These are phyloP conservation scores for Ciconia maguari DNA, from an alignment of 2,113 vertebrate species.

Conservation along the genomic window DNA sequence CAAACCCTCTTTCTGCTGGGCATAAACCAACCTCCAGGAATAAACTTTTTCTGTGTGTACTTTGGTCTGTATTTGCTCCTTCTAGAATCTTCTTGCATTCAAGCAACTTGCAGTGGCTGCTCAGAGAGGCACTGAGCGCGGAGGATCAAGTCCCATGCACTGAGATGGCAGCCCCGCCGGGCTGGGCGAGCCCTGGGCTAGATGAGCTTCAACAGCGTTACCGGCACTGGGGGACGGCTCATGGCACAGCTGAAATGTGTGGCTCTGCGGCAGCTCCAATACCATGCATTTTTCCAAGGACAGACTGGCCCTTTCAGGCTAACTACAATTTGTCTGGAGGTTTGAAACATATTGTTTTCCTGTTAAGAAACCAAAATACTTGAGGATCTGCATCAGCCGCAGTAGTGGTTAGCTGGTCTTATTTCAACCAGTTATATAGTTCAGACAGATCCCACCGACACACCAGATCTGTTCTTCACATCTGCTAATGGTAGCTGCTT, in stretches of 20 bases:
- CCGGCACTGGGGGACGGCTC: neutral
- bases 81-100: neutral
- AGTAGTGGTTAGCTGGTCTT: neutral
- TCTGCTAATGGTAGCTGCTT: neutral
- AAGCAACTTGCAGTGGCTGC: neutral
- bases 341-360: neutral
- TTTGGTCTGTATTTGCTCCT: neutral
- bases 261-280: rapidly evolving
- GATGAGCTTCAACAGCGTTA: rapidly evolving
- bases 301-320: neutral
- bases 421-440: neutral
- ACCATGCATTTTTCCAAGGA: neutral
- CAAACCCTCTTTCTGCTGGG: neutral
- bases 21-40: neutral
- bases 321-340: neutral
- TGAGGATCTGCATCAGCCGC: neutral
- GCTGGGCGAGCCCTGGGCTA: neutral
- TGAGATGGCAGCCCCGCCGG: neutral
- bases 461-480: neutral
- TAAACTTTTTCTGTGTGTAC: neutral
- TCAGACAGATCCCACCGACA: neutral
- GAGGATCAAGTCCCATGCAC: no score
- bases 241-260: neutral
- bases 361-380: neutral
- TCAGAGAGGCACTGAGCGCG: neutral